These are phyloP conservation scores for Tokudaia muenninki DNA, from an alignment of 2,797 vertebrate species.

Conservation along the genomic window DNA sequence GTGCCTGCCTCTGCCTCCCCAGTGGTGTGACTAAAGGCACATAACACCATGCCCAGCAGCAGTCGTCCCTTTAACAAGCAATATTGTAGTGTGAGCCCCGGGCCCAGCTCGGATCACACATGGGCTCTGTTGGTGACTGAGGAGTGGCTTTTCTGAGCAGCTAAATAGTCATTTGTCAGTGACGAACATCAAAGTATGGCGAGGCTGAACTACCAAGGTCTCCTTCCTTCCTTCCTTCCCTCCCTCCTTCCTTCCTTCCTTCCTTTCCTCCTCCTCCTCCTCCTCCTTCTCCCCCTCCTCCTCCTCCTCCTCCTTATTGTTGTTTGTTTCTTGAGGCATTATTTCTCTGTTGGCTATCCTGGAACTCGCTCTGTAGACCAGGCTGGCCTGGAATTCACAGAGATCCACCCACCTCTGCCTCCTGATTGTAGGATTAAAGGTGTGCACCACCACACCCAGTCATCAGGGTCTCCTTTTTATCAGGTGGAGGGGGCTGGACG, in stretches of 20 bases:
- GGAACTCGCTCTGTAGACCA: neutral
- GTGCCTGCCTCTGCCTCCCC: neutral
- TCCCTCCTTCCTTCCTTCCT: too few species aligned
- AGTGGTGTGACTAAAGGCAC: neutral
- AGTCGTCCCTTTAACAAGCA: neutral
- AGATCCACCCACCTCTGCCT: neutral
- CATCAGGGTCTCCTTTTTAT: neutral
- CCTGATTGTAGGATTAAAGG: neutral
- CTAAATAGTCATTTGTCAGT: neutral
- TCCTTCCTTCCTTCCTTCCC: too few species aligned
- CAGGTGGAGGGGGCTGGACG: neutral
- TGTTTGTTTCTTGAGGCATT: neutral
- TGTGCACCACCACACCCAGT: neutral
- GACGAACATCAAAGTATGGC: neutral
- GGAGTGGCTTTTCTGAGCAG: neutral
- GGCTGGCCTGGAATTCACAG: neutral
- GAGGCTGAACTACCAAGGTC: neutral
- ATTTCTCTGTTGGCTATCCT: neutral
- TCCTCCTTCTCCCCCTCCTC: too few species aligned
- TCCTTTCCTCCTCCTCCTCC: too few species aligned
- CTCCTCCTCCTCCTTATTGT: neutral
- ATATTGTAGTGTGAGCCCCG: rapidly evolving
- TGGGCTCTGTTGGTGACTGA: neutral
- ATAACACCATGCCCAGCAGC: neutral
- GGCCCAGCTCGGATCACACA: neutral